phyloP scores from a whole-genome alignment of 2,113 vertebrate species.

The Phaethon lepturus region DNA sequence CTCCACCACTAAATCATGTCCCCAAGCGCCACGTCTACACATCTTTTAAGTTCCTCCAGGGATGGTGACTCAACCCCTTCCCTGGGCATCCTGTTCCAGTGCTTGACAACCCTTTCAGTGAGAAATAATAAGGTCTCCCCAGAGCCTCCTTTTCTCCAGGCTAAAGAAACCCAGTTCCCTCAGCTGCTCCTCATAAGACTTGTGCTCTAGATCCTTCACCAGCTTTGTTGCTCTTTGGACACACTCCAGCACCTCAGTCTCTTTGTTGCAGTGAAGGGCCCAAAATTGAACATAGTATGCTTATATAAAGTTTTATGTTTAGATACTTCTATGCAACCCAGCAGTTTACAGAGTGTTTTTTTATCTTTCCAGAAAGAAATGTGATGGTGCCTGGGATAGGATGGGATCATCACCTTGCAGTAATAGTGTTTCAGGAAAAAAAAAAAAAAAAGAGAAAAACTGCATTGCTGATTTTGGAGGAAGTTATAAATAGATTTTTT shows the following conservation, averaged over 20 bases:
- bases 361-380: background rate
- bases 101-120: too few species aligned
- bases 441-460: background rate
- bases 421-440: background rate
- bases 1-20: too few species aligned
- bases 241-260: background rate
- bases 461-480: background rate
- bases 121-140: too few species aligned
- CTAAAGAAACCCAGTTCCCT: too few species aligned
- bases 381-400: background rate
- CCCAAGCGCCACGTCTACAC: too few species aligned
- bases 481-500: background rate
- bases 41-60: too few species aligned
- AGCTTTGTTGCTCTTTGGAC: too few species aligned
- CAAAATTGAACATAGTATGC: background rate
- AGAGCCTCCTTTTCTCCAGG: too few species aligned
- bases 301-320: background rate
- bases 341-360: background rate
- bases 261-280: background rate
- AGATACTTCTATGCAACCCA: background rate
- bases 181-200: too few species aligned
- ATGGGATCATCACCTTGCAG: background rate
- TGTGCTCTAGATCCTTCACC: too few species aligned
- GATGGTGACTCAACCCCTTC: too few species aligned
- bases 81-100: too few species aligned